Base-by-base conservation (phyloP, 2,113 vertebrate genomes). In the Tenebrosternarchus preto region DNA sequence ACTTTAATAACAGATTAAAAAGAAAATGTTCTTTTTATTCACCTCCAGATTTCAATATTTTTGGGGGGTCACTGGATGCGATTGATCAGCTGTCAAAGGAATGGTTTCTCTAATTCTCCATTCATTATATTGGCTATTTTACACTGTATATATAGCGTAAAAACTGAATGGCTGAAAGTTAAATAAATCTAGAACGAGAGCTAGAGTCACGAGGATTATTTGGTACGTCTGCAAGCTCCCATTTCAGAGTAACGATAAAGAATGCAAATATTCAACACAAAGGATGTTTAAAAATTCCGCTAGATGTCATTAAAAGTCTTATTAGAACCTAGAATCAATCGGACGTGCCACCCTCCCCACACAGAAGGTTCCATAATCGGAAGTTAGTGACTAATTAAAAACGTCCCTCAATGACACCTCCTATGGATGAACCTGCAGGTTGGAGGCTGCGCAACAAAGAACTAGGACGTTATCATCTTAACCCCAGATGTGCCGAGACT, bases 1-100 rank as follows among this genome's bases (percentile, higher is more conserved):
- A 88, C 88, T 87, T 90, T 84, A 82, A 87, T 82, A 90, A 89
- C 88, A 90, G 86, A 87, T 90, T 36, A 36, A 91, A 91, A 80
- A 64, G 79, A 90, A 86, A 74, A 91, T 85, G 90, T 90, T 89
- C 90, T n/a, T n/a, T n/a, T n/a, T 92, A 89, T 83, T 87, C 90
- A 90, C 87, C 88, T 91, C 91, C 90, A 91, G 89, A 87, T 85
- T 91, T 87, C 94, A 95, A 88, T 96, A 94, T 95, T n/a, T n/a
- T n/a, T n/a, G n/a, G n/a, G n/a, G 95, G 95, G 95, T 96, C 94
- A 93, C 91, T 92, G 92, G 80, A 87, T 92, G 93, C 95, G 33
- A 36, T 36, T 36, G 33, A 2, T 4, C 33, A 36, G 33, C 3
- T 4, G 33, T 36, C 33, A 36, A 36, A 36, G 5, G 43, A 46